Evolutionary conservation across 2,888 invertebrate genomes (phyloP).

Genomic region (Caenorhabditis macrosperma): DNA sequence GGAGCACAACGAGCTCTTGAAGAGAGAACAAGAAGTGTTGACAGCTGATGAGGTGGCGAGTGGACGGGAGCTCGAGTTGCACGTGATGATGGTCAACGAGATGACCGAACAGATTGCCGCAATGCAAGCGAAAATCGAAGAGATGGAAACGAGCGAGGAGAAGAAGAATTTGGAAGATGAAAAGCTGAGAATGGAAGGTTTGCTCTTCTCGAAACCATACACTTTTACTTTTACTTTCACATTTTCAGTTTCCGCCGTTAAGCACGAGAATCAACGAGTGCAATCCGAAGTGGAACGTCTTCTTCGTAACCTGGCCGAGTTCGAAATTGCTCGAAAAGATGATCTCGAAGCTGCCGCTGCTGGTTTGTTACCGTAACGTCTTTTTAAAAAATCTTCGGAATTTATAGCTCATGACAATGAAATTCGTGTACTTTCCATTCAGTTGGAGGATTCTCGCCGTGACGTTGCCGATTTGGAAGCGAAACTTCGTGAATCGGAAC

Average conservation of each 20-base stretch:
- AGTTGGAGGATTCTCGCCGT: slow-evolving; percentile 26
- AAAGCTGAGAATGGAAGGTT: slow-evolving; percentile 12
- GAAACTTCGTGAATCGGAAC: slow-evolving; percentile 11
- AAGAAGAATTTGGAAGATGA: slow-evolving; percentile 2
- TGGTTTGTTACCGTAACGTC: not conserved
- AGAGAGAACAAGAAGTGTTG: slow-evolving; percentile 26
- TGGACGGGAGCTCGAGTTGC: slow-evolving; percentile 57
- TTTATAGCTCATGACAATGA: slow-evolving; percentile 18
- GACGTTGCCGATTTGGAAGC: slow-evolving; percentile 43
- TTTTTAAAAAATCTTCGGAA: not conserved
- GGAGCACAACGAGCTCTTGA: slow-evolving; percentile 48
- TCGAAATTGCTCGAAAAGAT: slow-evolving; percentile 35
- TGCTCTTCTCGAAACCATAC: too few relatives aligned
- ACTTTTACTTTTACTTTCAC: too few relatives aligned
- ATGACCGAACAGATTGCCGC: slow-evolving; percentile 47
- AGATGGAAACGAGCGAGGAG: not conserved
- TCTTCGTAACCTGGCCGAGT: slow-evolving; percentile 37
- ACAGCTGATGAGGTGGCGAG: slow-evolving; percentile 22
- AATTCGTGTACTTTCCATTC: slow-evolving; percentile 16
- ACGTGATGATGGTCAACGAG: slow-evolving; percentile 62
- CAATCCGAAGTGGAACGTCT: slow-evolving; percentile 18
- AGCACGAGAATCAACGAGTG: slow-evolving; percentile 3
- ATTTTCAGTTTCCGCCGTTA: not conserved
- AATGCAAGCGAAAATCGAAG: slow-evolving; percentile 30
- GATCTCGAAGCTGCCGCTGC: slow-evolving; percentile 21